phyloP scores from a whole-genome alignment of 2,113 vertebrate genomes.

The Seriola aureovittata region DNA sequence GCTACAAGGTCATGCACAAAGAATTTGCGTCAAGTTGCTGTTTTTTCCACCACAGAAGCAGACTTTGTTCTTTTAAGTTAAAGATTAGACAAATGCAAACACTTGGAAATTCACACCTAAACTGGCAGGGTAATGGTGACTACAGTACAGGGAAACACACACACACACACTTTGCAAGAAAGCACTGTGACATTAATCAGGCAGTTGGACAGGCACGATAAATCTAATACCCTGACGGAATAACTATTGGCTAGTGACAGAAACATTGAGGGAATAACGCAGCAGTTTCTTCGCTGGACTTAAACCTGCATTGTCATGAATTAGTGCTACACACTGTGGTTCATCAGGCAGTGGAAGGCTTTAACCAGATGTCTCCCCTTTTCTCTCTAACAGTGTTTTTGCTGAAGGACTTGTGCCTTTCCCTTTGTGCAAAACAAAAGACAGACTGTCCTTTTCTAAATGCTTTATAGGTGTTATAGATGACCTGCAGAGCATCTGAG shows the following conservation, averaged over 20 bases:
- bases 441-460: slow-evolving; percentile 36
- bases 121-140: background rate
- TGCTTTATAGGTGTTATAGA: slow-evolving; percentile 58
- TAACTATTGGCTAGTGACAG: slow-evolving; percentile 26
- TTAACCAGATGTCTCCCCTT: slow-evolving; percentile 7
- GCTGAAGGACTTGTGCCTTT: slow-evolving; percentile 32
- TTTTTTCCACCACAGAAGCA: slow-evolving; percentile 47
- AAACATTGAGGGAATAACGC: background rate
- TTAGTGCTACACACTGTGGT: background rate
- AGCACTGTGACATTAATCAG: slow-evolving; percentile 44
- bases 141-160: slow-evolving; percentile 3
- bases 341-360: slow-evolving; percentile 21
- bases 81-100: slow-evolving; percentile 73
- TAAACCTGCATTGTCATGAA: background rate
- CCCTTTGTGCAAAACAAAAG: slow-evolving; percentile 55
- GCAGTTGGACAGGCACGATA: slow-evolving; percentile 21
- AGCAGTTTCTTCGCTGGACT: background rate
- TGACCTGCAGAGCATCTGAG: slow-evolving; percentile 47
- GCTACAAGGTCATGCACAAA: slow-evolving; percentile 48
- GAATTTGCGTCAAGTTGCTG: slow-evolving; percentile 46
- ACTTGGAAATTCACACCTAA: slow-evolving; percentile 56
- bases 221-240: slow-evolving; percentile 49
- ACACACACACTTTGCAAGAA: slow-evolving; percentile 19
- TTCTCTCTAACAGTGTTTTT: slow-evolving; percentile 23
- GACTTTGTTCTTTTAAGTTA: slow-evolving; percentile 78